These are phyloP conservation scores for Brachyptera risi DNA, from an alignment of 2,888 invertebrate genomes.

Conservation along the genomic window DNA sequence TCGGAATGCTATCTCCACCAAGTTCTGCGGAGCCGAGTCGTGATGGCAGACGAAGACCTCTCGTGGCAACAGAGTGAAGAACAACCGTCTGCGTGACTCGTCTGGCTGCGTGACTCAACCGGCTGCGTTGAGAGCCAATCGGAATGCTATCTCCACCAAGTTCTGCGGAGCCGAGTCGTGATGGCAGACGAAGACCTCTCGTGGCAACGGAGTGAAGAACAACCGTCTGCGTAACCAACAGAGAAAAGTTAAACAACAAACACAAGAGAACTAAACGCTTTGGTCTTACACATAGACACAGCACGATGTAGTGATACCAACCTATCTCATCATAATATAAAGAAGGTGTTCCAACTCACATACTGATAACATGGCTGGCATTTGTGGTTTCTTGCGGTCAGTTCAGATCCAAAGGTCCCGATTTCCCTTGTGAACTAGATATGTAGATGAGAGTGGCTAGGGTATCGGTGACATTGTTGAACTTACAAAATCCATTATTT, in stretches of 20 bases:
- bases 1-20: constrained; percentile 83
- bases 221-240: constrained; percentile 56
- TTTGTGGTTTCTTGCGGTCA: no score
- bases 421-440: no score
- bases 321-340: no score
- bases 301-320: no score
- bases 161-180: constrained; percentile 83
- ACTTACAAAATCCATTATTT: no score
- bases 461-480: no score
- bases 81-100: constrained; percentile 63
- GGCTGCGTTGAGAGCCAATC: constrained; percentile 54
- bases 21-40: constrained; percentile 80
- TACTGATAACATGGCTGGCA: no score
- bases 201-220: constrained; percentile 68
- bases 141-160: constrained; percentile 82
- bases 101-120: no score
- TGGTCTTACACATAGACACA: neutral
- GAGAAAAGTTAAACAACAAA: constrained; percentile 13
- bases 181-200: constrained; percentile 84
- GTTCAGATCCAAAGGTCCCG: neutral
- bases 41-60: constrained; percentile 87
- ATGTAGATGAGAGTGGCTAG: no score
- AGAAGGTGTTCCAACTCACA: no score
- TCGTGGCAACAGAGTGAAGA: constrained; percentile 68
- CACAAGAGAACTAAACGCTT: constrained; percentile 7